Base-by-base conservation (phyloP, 2,797 vertebrate genomes). In the Cirrhinus mrigala region DNA sequence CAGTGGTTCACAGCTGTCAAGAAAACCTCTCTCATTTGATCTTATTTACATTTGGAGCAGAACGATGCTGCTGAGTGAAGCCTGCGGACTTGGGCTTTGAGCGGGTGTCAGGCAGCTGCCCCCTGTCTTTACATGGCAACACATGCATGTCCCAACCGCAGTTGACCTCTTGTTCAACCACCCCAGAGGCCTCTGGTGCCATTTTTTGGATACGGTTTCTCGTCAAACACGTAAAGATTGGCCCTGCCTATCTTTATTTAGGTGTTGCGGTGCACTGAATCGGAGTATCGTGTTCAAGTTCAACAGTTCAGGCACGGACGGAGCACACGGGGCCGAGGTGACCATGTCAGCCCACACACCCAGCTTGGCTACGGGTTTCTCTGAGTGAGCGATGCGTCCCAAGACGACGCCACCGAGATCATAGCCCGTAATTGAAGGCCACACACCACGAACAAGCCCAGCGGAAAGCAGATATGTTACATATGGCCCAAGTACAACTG, bases 1-100 rank as follows among this genome's bases (percentile, higher is more conserved):
- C 94, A 94, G 29, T 44, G 66, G 91, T 92, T 90, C 92, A 91
- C 95, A 96, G 94, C 94, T 95, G 95, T 93, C 93, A 92, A 90
- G 44, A 91, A 94, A 92, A 91, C 91, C 90, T 90, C 88, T 92
- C 92, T 92, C 88, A 87, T 93, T 90, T 91, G 87, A 90, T 90
- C 92, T 93, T 92, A 86, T 93, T 92, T 90, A 85, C 66, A 87
- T 94, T 93, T 92, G 80, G 85, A 90, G 86, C 90, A 89, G 92
- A 94, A 94, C 86, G 91, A 92, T 75, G 79, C 58, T 85, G 92
- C 60, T 92, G 95, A 95, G 94, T 95, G 95, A 96, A 91, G 88
- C 91, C 91, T 89, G 90, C 88, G 84, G 83, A 88, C 58, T 69
- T 58, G 70, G 86, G 88, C 88, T 87, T 18, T 87, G 88, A 82